Percentiles rank a stretch among this genome's conserved stretches.
Evolutionary conservation across 2,888 invertebrate species (phyloP).

Genomic region (Acrobasis suavella): DNA sequence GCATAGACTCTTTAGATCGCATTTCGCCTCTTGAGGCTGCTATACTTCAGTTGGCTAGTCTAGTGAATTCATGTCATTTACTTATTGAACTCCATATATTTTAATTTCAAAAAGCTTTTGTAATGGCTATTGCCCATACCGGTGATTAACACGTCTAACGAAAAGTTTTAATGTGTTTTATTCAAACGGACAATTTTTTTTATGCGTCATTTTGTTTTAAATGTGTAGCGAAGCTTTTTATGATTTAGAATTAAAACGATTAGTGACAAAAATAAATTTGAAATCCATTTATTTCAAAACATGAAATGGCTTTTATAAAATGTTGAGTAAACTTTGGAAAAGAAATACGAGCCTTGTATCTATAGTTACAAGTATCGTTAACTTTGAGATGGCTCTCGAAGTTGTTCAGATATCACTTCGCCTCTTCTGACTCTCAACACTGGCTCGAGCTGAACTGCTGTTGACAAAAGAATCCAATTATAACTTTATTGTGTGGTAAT

Average conservation of each 20-base stretch:
- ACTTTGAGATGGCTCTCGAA: not conserved
- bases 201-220: too few relatives aligned
- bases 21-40: not conserved
- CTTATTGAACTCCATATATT: too few relatives aligned
- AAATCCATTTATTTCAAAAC: not conserved
- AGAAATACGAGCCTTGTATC: not conserved
- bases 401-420: not conserved
- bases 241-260: too few relatives aligned
- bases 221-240: too few relatives aligned
- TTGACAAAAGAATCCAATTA: not conserved
- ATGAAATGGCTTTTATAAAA: not conserved
- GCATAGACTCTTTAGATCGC: not conserved
- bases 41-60: too few relatives aligned
- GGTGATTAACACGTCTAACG: too few relatives aligned
- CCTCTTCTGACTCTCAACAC: not conserved
- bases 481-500: not conserved
- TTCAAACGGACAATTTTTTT: too few relatives aligned
- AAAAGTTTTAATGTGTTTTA: too few relatives aligned
- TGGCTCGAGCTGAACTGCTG: not conserved
- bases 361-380: not conserved
- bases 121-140: too few relatives aligned
- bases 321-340: not conserved
- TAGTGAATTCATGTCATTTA: too few relatives aligned
- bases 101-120: too few relatives aligned
- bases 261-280: not conserved